Percentiles rank a stretch among this genome's conserved stretches.
These are phyloP conservation scores for Struthio camelus DNA, from an alignment of 2,113 vertebrate genomes.

Conservation along the genomic window DNA sequence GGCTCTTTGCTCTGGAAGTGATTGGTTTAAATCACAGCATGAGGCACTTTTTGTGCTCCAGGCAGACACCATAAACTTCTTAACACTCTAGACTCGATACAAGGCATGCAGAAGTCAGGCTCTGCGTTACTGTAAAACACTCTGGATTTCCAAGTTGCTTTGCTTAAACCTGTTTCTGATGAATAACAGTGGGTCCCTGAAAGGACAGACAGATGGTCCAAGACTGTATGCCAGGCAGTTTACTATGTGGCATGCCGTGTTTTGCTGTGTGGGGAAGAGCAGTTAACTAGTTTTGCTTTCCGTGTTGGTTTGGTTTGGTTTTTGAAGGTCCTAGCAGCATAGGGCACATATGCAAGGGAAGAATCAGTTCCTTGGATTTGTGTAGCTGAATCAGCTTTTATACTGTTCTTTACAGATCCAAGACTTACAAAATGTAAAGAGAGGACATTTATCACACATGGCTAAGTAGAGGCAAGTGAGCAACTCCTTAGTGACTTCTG, in stretches of 20 bases:
- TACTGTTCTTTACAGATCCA: background rate
- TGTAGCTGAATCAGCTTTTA: background rate
- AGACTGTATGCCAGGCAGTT: background rate
- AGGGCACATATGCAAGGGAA: background rate
- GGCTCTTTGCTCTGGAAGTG: background rate
- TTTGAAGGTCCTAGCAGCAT: background rate
- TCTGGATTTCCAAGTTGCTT: background rate
- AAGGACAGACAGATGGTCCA: background rate
- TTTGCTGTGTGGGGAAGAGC: background rate
- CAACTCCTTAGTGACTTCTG: background rate
- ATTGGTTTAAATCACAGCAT: background rate
- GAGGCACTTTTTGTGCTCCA: background rate
- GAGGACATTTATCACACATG: background rate
- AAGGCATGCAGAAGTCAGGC: background rate
- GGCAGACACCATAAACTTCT: background rate
- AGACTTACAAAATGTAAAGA: background rate
- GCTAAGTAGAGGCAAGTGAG: background rate
- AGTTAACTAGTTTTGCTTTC: background rate
- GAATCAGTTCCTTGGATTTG: background rate
- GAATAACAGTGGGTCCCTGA: background rate
- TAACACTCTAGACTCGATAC: background rate
- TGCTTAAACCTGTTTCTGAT: background rate
- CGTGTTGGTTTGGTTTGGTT: background rate
- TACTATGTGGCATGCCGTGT: accelerated
- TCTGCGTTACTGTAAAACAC: background rate